phyloP scores from a whole-genome alignment of 2,113 vertebrate species.

The Pygoscelis adeliae region DNA sequence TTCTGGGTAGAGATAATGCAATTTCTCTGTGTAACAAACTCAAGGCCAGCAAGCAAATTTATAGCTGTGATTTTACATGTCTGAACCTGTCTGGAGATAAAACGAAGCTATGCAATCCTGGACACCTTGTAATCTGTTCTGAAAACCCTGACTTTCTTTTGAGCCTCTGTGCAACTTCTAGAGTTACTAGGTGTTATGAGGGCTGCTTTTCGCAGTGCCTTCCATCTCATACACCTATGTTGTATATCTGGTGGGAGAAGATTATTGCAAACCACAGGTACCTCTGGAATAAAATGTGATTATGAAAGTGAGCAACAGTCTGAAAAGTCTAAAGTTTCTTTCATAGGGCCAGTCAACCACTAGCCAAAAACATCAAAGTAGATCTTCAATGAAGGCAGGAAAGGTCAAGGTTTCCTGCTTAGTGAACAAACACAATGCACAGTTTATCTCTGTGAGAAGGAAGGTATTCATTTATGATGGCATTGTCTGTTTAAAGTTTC shows the following conservation, averaged over 20 bases:
- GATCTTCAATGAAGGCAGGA: not conserved
- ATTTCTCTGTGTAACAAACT: not conserved
- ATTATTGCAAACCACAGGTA: not conserved
- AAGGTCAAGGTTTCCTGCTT: not conserved
- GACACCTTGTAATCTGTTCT: not conserved
- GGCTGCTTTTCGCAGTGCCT: not conserved
- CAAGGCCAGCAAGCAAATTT: not conserved
- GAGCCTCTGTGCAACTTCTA: not conserved
- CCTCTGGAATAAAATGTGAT: not conserved
- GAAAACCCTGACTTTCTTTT: not conserved
- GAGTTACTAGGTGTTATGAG: not conserved
- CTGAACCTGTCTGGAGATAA: not conserved
- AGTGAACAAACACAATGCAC: not conserved
- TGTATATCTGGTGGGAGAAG: not conserved
- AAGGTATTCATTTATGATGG: not conserved
- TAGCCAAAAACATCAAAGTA: not conserved
- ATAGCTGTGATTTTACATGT: not conserved
- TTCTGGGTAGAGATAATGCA: not conserved
- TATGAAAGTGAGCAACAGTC: not conserved
- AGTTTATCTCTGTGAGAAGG: not conserved
- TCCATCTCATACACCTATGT: not conserved
- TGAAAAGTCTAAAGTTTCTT: not conserved
- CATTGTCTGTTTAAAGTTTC: not conserved
- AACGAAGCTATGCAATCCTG: not conserved
- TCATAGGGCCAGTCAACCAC: not conserved